Base-by-base conservation (phyloP, 2,888 invertebrate genomes). In the Ochropacha duplaris region DNA sequence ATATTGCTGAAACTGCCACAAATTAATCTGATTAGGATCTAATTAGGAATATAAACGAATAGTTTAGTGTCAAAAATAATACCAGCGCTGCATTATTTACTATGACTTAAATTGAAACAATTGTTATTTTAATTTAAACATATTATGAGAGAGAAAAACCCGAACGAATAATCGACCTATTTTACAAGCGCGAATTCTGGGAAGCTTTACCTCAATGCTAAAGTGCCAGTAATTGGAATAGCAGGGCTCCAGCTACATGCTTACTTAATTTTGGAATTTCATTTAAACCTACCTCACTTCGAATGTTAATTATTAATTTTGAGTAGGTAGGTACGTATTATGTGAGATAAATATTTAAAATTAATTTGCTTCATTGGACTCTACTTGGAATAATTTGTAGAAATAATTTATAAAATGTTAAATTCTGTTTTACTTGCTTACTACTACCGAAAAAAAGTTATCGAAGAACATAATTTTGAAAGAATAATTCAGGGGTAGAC, bases 251-350 rank as follows among this genome's bases (percentile, higher is more conserved):
- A 16, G 39, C 39, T 39, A 39, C 39, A 44, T 19, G 14, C 44
- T 44, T 44, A 44, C 44, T 44, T 44, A 44, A 44, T 44, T 44
- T 44, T 44, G 44, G 44, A 44, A 44, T 44, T 44, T 44, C 16
- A 44, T 44, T 44, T 44, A 1, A 44, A 19, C 44, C 19, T 44
- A 44, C 44, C 9, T 44, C 39, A 39, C 16, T 39, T 39, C 6
- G 6, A 39, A 39, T 39, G 14, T 39, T 39, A 16, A 39, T 34
- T 28, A 28, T 28, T 39, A 39, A 16, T 39, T 39, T n/a, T 39
- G 16, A 2, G 16, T 39, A 14, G 34, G 12, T 2, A 16, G 4
- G 39, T 16, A 16, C 1, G 16, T 16, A 6, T 2, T 12, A 31
- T 11, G 11, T 8, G n/a, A n/a, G n/a, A n/a, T n/a, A n/a, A n/a